These are phyloP conservation scores for Hycleus cichorii DNA, from an alignment of 1,140 invertebrate species.

Conservation along the genomic window DNA sequence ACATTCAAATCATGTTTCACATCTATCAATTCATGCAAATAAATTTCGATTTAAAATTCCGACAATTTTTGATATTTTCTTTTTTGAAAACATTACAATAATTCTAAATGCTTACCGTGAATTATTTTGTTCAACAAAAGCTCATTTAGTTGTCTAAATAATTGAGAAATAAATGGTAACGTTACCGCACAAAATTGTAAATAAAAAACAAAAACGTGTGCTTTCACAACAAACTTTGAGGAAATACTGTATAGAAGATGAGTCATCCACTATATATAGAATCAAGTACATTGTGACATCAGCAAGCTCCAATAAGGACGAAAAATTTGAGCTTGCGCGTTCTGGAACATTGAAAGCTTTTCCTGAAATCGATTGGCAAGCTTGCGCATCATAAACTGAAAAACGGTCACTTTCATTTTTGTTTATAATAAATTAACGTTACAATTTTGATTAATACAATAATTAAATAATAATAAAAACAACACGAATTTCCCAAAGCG, in stretches of 20 bases:
- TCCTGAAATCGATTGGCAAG: constrained; percentile 21
- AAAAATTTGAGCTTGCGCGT: constrained; percentile 23
- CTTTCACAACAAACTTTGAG: constrained; percentile 20
- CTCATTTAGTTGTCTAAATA: no score
- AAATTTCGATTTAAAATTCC: no score
- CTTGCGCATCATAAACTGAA: constrained; percentile 13
- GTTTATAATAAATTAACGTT: not conserved
- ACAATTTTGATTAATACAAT: no score
- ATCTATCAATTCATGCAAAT: no score
- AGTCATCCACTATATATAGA: constrained; percentile 38
- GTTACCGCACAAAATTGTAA: constrained; percentile 12
- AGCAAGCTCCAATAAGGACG: constrained; percentile 25
- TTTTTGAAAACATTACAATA: not conserved
- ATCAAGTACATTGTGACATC: constrained; percentile 29
- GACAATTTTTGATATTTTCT: no score
- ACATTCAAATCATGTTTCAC: no score
- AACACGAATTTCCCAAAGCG: no score
- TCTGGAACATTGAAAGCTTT: constrained; percentile 15
- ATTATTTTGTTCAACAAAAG: not conserved
- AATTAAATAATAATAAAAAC: no score
- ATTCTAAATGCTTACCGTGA: constrained; percentile 1
- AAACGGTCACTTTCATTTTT: constrained; percentile 21
- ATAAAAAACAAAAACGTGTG: constrained; percentile 18
- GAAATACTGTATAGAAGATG: constrained; percentile 34
- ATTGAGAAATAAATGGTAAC: constrained; percentile 1